A percentile compares a stretch with the other conserved stretches of the same genome.
These are phyloP conservation scores for Axea sp. DNA, from an alignment of 2,888 invertebrate genomes.

Conservation along the genomic window DNA sequence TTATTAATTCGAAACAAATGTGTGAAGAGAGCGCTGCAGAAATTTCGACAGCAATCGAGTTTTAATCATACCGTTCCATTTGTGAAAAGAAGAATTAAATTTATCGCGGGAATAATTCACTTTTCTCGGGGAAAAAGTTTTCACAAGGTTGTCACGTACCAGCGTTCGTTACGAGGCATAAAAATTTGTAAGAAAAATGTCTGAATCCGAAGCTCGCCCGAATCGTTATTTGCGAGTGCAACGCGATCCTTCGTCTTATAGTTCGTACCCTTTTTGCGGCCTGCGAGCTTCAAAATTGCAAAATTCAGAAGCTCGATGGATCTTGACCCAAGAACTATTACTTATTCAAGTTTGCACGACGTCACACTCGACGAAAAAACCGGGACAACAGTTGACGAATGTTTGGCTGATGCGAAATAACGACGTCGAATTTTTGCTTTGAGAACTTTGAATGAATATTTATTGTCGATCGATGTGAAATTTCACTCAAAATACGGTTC, in stretches of 20 bases:
- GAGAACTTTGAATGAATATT: too few species aligned
- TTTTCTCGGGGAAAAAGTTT: constrained; percentile 40
- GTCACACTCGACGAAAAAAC: not conserved
- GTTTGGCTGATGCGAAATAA: not conserved
- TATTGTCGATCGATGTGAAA: too few species aligned
- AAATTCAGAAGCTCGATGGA: constrained; percentile 14
- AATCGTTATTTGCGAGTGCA: constrained; percentile 52
- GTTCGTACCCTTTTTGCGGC: constrained; percentile 5
- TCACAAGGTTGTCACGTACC: constrained; percentile 36
- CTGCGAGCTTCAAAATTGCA: not conserved
- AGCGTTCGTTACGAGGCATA: constrained; percentile 44
- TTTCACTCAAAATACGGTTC: too few species aligned
- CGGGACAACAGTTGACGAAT: not conserved
- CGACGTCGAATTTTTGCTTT: not conserved
- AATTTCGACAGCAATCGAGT: not conserved
- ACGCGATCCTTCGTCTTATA: constrained; percentile 17
- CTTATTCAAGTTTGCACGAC: constrained; percentile 19
- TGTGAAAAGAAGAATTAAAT: constrained; percentile 29
- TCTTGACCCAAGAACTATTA: constrained; percentile 36
- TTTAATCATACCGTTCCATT: constrained; percentile 27
- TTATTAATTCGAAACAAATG: not conserved
- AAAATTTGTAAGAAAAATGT: constrained; percentile 51
- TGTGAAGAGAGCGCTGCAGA: too few species aligned
- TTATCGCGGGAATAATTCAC: constrained; percentile 47
- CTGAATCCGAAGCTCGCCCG: constrained; percentile 14